Evolutionary conservation across 1,140 invertebrate species (phyloP), one percentile per base, ranked within the genome.

Genomic region (Zaprionus kolodkinae): DNA sequence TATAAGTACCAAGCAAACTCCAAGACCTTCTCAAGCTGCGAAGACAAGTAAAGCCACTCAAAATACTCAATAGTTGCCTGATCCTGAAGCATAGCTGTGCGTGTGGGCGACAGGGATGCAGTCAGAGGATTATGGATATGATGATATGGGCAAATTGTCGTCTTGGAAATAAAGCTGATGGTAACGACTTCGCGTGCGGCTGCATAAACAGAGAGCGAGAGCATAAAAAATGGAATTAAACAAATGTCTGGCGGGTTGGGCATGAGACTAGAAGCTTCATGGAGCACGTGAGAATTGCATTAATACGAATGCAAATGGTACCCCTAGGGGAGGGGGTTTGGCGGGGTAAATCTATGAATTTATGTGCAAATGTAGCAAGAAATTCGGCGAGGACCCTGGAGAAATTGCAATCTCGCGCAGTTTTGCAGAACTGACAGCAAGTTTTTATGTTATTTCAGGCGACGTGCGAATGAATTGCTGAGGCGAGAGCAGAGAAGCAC

Each of bases 281-380:
- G 48, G 87, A 91, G 81, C 87, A 91, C 87, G 87, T 91, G 87
- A 91, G 87, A 91, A 91, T 87, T 91, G 87, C 85, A 89, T 87
- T 91, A 91, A 91, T 87, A 91, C 84, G 80, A 84, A 88, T 81
- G 80, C 78, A 91, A 88, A 91, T 87, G 78, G 55, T 48, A 55
- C 25, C 33, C 33, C 33, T 6, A 4, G 10, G 6, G 33, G 33
- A 0, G 6, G 33, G 7, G 33, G 33, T 1, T 1, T 27, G 1
- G 27, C 3, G 27, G 33, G 17, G 17, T 43, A 91, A 83, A 83
- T 81, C 85, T 84, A 89, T 81, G 85, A 89, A 89, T 89, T 89
- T 89, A 89, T 89, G 85, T 79, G 81, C 75, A 82, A 86, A 86
- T 86, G 82, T 85, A 63, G 82, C 82, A 78, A 79, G 71, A 71